phyloP scores from a whole-genome alignment of 2,113 vertebrate genomes.

The Phocoena sinus region DNA sequence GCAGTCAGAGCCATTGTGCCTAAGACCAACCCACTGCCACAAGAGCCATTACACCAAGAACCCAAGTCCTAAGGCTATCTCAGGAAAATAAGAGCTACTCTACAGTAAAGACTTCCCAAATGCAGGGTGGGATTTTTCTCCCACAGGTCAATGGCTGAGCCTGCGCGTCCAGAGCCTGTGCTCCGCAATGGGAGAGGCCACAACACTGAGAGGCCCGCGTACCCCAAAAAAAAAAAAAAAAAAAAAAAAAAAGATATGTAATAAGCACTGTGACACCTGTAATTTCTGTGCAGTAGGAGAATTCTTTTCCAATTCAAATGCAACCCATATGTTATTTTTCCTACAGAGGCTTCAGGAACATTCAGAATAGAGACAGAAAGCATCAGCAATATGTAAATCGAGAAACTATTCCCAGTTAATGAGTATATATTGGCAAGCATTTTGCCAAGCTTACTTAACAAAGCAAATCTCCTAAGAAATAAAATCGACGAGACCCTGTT shows the following conservation, averaged over 20 bases:
- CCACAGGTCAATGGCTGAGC: neutral
- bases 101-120: neutral
- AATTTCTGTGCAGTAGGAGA: neutral
- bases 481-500: neutral
- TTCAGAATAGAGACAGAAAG: constrained; percentile 12
- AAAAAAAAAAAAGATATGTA: neutral
- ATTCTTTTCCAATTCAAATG: constrained; percentile 13
- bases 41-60: neutral
- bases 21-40: neutral
- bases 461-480: constrained; percentile 28
- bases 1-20: neutral
- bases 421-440: neutral
- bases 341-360: neutral
- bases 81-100: neutral
- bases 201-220: too few species aligned
- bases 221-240: too few species aligned
- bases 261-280: neutral
- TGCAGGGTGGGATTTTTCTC: neutral
- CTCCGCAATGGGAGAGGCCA: too few species aligned
- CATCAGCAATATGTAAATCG: neutral
- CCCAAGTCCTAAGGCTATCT: neutral
- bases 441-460: neutral
- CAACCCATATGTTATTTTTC: neutral
- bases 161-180: too few species aligned
- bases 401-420: neutral